phyloP scores from a whole-genome alignment of 2,113 vertebrate genomes.

The Oreotragus oreotragus region DNA sequence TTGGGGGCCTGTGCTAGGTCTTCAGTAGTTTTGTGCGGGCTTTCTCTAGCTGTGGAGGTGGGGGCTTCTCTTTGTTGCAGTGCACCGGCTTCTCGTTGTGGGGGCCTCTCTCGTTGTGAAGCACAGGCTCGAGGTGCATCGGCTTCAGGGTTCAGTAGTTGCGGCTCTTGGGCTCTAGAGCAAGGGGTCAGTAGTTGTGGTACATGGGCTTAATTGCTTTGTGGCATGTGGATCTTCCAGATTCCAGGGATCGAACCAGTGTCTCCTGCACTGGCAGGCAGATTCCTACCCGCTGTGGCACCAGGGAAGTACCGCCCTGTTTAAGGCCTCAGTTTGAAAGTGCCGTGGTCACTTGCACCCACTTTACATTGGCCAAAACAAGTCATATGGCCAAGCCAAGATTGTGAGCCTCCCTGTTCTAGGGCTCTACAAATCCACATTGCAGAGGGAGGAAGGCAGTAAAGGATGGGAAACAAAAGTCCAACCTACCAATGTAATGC shows the following conservation, averaged over 20 bases:
- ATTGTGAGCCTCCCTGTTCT: too few species aligned
- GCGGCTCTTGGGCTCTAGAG: neutral
- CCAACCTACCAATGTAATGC: too few species aligned
- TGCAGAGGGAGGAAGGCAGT: neutral
- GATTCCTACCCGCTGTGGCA: neutral
- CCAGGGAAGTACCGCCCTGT: neutral
- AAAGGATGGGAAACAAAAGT: neutral
- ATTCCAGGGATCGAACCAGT: neutral
- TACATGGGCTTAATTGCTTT: neutral
- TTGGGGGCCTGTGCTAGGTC: neutral
- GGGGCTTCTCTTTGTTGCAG: neutral
- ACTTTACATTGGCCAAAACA: neutral
- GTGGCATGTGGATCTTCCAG: neutral
- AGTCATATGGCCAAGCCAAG: neutral
- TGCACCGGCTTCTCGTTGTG: neutral
- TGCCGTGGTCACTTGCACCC: neutral
- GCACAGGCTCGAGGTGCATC: accelerated
- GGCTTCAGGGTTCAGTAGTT: neutral
- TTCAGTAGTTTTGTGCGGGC: neutral
- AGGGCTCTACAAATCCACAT: too few species aligned
- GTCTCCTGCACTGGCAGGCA: neutral
- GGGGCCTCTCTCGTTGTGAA: neutral
- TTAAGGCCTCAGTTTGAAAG: neutral
- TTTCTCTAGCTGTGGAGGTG: neutral
- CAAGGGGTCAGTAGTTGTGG: neutral